These are phyloP conservation scores for Dolichopus griseipennis DNA, from an alignment of 2,888 invertebrate species.

Conservation along the genomic window DNA sequence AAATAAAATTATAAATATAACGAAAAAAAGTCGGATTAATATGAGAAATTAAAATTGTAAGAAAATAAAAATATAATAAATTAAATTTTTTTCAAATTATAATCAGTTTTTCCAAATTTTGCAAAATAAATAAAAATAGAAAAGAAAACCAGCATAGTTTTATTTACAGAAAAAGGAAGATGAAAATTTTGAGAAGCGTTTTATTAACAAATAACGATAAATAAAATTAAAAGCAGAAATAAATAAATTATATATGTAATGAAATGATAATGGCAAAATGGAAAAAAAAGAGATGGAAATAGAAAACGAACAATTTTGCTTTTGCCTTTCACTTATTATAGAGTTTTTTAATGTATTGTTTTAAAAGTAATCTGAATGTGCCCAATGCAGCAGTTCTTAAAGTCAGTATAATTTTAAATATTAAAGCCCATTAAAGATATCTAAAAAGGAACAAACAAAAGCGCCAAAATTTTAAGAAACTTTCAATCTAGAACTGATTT, in stretches of 20 bases:
- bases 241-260: background rate
- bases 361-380: background rate
- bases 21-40: background rate
- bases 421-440: no score
- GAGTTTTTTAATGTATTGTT: background rate
- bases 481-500: no score
- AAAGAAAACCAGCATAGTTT: background rate
- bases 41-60: background rate
- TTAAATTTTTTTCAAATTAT: no score
- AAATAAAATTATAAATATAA: background rate
- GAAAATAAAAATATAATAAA: background rate
- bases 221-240: background rate
- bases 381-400: no score
- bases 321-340: background rate
- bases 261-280: background rate
- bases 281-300: conserved; percentile 3
- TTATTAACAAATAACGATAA: background rate
- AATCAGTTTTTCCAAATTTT: background rate
- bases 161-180: background rate
- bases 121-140: background rate
- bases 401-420: no score
- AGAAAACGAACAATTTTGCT: conserved; percentile 6
- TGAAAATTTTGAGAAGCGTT: background rate
- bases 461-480: no score
- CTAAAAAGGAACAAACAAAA: no score